Base-by-base conservation (phyloP, 2,797 vertebrate genomes). In the Heterohyrax brucei region DNA sequence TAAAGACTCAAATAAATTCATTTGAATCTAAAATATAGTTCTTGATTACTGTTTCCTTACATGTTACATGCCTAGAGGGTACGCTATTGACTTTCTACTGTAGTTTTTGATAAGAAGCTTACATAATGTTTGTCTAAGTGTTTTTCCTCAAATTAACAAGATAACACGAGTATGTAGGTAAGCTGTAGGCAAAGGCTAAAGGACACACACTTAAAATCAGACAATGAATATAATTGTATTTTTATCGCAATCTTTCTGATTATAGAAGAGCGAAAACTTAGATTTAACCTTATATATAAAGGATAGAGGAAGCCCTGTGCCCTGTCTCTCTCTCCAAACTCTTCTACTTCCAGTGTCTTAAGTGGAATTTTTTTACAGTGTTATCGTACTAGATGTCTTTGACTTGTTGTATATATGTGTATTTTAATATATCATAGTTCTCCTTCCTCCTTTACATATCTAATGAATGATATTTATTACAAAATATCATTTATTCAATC, bases 61-160 rank as follows among this genome's bases (percentile, higher is more conserved):
- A 92, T 39, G 10, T 24, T 87, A 77, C 4, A 78, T 48, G 50
- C 19, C 61, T 50, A 48, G 33, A 93, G 94, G 22, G 7, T 66
- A 26, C 64, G 22, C 16, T 46, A 22, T 72, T 73, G 39, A 92
- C 10, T 81, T 53, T 26, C 33, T 72, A 12, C 75, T 77, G 24
- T 48, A 24, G 70, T 92, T 89, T 56, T 84, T 80, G 33, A 70
- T 83, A 92, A 94, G 33, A 96, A 88, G 44, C 3, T 88, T 83
- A 90, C 39, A 87, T 95, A 94, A 82, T 84, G 78, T 22, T 7
- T 66, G 77, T 26, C 59, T 81, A 81, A 82, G 33, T 76, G 56
- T 84, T 87, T 96, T 9, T 19, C 3, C 22, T 81, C 39, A 91
- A 81, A 92, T 89, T 70, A 77, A 33, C 64, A 84, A 91, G 33